Evolutionary conservation across 35 echinoderm and acorn worm species (phyloP).

Genomic region (Chiridota heheva): DNA sequence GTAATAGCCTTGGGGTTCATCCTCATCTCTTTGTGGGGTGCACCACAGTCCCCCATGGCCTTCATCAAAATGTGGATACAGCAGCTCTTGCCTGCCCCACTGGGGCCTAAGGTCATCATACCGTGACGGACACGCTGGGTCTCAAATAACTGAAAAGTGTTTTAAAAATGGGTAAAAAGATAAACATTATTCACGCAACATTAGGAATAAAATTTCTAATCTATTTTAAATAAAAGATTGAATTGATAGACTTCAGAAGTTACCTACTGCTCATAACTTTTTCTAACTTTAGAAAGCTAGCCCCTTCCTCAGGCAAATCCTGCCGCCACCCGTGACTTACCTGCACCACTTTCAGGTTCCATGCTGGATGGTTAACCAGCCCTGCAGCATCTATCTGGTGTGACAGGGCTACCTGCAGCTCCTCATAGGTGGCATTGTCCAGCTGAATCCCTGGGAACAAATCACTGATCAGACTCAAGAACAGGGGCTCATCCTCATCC

Average conservation of each 20-base stretch:
- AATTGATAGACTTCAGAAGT: too few relatives aligned
- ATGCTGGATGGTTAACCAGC: conserved; percentile 94
- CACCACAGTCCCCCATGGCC: conserved; percentile 96
- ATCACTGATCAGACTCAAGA: conserved; percentile 99
- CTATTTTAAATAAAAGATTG: too few relatives aligned
- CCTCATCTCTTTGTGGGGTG: conserved; percentile 77
- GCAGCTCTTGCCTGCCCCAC: conserved; percentile 86
- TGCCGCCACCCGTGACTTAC: too few relatives aligned
- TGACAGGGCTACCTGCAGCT: conserved; percentile 80
- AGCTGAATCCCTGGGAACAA: conserved; percentile 97
- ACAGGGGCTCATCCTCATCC: conserved; percentile 99
- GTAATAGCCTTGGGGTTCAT: conserved; percentile 98
- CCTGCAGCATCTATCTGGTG: conserved; percentile 66
- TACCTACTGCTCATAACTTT: too few relatives aligned
- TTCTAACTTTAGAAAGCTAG: too few relatives aligned
- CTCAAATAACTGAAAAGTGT: conserved; percentile 71
- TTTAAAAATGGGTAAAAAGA: not conserved
- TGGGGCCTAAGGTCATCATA: conserved; percentile 91
- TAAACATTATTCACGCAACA: not conserved
- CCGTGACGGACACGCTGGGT: conserved; percentile 94
- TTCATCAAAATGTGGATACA: conserved; percentile 97
- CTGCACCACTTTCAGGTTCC: conserved; percentile 99
- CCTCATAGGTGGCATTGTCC: conserved; percentile 95
- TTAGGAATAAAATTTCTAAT: not conserved
- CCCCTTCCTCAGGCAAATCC: too few relatives aligned